Conservation (phyloP, 2,888 invertebrate genomes). For the Calameuta pallipes region DNA sequence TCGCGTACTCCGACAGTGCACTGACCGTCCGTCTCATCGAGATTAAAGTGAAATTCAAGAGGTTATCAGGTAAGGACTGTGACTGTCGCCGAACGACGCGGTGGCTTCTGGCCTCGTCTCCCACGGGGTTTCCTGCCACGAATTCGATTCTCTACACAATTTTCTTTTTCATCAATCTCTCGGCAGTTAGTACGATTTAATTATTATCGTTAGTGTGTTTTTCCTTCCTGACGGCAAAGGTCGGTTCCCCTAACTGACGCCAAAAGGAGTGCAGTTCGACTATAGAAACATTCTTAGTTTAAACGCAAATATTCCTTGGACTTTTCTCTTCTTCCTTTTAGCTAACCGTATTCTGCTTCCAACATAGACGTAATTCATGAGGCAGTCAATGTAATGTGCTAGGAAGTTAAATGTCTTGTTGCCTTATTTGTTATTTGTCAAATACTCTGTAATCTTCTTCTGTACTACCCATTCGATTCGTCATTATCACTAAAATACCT, state of each 20-base stretch:
- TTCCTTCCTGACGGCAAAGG: not conserved
- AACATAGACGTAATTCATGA: not conserved
- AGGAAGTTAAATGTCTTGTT: not conserved
- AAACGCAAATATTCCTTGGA: not conserved
- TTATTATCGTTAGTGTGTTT: not conserved
- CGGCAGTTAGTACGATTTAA: not conserved
- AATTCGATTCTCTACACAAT: not conserved
- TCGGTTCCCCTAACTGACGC: not conserved
- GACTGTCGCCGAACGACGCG: not conserved
- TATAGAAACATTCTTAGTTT: not conserved
- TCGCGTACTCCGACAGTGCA: conserved; percentile 27
- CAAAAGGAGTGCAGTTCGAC: not conserved
- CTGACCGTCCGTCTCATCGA: conserved; percentile 31
- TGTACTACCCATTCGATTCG: not conserved
- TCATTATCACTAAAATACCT: not conserved
- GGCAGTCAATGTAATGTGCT: not conserved
- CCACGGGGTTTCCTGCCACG: conserved; percentile 6
- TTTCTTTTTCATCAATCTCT: not conserved
- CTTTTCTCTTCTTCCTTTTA: not conserved
- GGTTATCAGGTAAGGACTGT: conserved; percentile 39
- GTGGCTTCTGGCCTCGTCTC: conserved; percentile 2
- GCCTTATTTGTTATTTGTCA: not conserved
- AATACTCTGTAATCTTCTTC: not conserved
- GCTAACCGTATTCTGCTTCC: not conserved
- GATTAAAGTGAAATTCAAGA: conserved; percentile 42